These are phyloP conservation scores for Rhabdornis inornatus DNA, from an alignment of 2,113 vertebrate species.

Conservation along the genomic window DNA sequence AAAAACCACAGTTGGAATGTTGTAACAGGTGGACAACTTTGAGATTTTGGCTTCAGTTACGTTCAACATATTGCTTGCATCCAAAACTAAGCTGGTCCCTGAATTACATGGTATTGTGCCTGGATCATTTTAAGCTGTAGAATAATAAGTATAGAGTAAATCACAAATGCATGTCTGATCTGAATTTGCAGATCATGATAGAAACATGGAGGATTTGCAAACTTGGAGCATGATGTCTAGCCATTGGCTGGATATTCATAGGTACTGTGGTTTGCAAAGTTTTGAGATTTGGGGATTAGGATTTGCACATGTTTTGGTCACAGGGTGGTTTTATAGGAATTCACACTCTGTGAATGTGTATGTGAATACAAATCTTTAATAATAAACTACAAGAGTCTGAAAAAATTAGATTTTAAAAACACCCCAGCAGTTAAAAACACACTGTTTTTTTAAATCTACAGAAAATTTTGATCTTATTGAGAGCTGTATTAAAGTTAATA, in stretches of 20 bases:
- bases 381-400: neutral
- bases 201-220: neutral
- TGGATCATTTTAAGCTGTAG: neutral
- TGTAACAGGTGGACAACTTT: neutral
- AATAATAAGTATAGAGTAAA: neutral
- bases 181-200: neutral
- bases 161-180: neutral
- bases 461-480: neutral
- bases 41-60: neutral
- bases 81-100: neutral
- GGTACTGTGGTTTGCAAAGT: neutral
- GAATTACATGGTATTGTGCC: neutral
- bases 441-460: neutral
- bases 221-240: neutral
- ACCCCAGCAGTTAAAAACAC: neutral
- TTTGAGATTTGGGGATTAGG: neutral
- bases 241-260: neutral
- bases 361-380: neutral
- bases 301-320: neutral
- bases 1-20: neutral
- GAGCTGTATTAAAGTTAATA: constrained; percentile 17
- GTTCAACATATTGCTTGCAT: neutral
- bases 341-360: neutral
- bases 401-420: neutral
- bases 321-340: neutral